These are phyloP conservation scores for Mormyrops attenuatus DNA, from an alignment of 2,797 vertebrate genomes.

Conservation along the genomic window DNA sequence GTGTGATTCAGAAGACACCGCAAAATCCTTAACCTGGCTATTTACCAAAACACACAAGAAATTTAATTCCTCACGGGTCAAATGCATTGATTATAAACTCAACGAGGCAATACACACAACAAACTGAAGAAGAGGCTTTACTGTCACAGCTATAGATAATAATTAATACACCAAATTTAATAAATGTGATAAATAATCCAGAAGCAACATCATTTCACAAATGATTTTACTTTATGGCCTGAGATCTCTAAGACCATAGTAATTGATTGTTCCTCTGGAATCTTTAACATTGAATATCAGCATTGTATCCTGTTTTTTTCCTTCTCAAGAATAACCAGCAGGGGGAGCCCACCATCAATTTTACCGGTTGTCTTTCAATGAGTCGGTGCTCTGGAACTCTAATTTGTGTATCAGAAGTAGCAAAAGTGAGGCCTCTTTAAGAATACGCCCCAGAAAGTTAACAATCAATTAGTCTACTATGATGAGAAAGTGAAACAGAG, in stretches of 20 bases:
- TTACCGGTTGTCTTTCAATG: background rate
- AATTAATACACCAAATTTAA: background rate
- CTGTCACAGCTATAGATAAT: background rate
- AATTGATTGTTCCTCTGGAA: background rate
- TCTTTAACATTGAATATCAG: background rate
- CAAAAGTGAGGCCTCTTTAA: slow-evolving; percentile 2
- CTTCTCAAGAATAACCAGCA: background rate
- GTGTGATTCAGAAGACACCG: background rate
- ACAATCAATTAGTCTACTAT: background rate
- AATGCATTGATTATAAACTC: background rate
- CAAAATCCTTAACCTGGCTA: slow-evolving; percentile 15
- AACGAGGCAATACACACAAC: background rate
- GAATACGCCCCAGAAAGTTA: background rate
- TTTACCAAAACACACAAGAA: background rate
- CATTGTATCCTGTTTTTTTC: background rate
- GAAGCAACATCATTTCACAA: background rate
- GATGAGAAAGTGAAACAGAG: background rate
- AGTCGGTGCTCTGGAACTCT: background rate
- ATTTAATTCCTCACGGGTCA: background rate
- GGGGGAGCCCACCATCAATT: background rate
- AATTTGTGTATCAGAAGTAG: background rate
- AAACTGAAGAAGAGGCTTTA: background rate
- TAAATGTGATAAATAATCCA: background rate
- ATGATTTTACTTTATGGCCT: background rate
- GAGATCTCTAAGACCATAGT: background rate